Conservation (phyloP, 2,888 invertebrate species). For the Meta bourneti region DNA sequence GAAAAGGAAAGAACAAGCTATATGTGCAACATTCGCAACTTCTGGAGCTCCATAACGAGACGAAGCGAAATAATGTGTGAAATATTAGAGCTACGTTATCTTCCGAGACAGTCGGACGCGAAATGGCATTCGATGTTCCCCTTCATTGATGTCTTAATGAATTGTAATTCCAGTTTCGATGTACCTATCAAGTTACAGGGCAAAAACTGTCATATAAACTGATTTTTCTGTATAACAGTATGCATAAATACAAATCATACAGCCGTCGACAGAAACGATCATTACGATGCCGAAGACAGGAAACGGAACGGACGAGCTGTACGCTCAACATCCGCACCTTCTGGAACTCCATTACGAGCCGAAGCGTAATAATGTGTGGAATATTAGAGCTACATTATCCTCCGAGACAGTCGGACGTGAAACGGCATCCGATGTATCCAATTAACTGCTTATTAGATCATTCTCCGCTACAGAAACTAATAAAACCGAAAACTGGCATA, state of each 20-base stretch:
- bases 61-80: background rate
- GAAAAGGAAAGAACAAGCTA: no score
- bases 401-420: background rate
- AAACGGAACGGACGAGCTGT: no score
- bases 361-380: background rate
- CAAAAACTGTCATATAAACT: no score
- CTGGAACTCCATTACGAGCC: background rate
- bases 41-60: no score
- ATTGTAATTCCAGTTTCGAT: no score
- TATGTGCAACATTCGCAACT: no score
- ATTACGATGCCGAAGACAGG: no score
- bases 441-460: constrained; percentile 71
- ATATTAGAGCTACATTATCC: constrained; percentile 5
- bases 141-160: constrained; percentile 11
- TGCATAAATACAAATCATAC: no score
- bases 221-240: no score
- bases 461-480: constrained; percentile 36
- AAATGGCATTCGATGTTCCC: constrained; percentile 23
- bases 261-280: no score
- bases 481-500: constrained; percentile 56
- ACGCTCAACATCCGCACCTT: background rate
- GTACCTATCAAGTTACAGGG: no score
- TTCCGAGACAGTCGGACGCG: background rate
- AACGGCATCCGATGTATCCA: constrained; percentile 39
- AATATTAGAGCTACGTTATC: background rate